Evolutionary conservation across 2,113 vertebrate genomes (phyloP), one percentile per base, ranked within the genome.

Genomic region (Ancistrus triradiatus): DNA sequence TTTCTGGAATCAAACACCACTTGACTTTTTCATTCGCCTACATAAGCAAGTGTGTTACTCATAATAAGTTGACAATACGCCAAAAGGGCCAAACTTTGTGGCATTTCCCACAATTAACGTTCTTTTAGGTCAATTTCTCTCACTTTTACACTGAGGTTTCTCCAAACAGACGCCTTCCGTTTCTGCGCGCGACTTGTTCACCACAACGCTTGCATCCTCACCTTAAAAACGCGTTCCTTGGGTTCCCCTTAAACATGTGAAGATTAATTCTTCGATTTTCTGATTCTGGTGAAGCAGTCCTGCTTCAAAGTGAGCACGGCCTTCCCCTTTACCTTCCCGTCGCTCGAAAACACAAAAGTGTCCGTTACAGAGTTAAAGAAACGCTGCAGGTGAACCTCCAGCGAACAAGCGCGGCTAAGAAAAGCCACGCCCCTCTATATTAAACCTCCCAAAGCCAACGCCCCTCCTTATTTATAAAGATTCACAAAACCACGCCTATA

Each of bases 141-240:
- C n/a, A n/a, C n/a, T n/a, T n/a, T n/a, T n/a, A n/a, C n/a, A n/a
- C n/a, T n/a, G n/a, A n/a, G n/a, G n/a, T n/a, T n/a, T n/a, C n/a
- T n/a, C n/a, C n/a, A n/a, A n/a, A n/a, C n/a, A 31, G 38, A 14
- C 14, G 38, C 38, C n/a, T 19, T 14, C 28, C 46, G 43, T 33
- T n/a, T 11, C 2, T 14, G 40, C 13, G 40, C 10, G 11, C 14
- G n/a, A n/a, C n/a, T n/a, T n/a, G 24, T 49, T 40, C 43, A n/a
- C 6, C n/a, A 1, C n/a, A 18, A 42, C 13, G 17, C 37, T 25
- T 33, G 2, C 17, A 14, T 19, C 22, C 58, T 46, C 44, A 61
- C 58, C 43, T 61, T 10, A 19, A 21, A 33, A 48, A 33, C 43
- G 24, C 17, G 43, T 13, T 31, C 27, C 42, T 61, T 28, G 19